Conservation (phyloP, 2,888 invertebrate species). For the Drosophila glabriapex region DNA sequence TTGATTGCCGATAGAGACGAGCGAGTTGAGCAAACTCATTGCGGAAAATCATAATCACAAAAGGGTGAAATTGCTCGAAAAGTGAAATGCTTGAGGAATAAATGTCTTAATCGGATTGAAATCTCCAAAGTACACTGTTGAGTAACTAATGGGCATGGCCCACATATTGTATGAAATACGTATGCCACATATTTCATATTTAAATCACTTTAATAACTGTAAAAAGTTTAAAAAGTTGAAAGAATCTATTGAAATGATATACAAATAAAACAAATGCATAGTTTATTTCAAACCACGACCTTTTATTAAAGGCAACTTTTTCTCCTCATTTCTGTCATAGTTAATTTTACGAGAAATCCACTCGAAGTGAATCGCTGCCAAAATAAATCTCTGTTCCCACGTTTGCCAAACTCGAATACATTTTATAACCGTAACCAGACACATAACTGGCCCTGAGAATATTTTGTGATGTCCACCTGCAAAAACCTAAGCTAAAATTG, state of each 20-base stretch:
- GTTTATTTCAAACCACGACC: background rate
- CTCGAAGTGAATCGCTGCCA: constrained; percentile 40
- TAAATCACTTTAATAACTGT: background rate
- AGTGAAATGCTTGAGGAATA: constrained; percentile 33
- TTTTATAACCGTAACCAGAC: constrained; percentile 70
- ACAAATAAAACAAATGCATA: background rate
- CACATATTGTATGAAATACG: background rate
- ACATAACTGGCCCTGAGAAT: constrained; percentile 68
- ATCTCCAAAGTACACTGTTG: background rate
- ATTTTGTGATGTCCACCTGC: constrained; percentile 73
- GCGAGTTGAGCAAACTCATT: constrained; percentile 45
- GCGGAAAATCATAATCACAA: constrained; percentile 32
- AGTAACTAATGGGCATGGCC: background rate
- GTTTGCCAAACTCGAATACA: constrained; percentile 55
- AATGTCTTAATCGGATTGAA: constrained; percentile 11
- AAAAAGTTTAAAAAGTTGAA: background rate
- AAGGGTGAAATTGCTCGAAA: constrained; percentile 24
- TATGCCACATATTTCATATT: background rate
- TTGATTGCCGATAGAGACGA: constrained; percentile 62
- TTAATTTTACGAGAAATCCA: constrained; percentile 31
- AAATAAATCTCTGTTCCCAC: constrained; percentile 65
- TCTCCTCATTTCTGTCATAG: constrained; percentile 3
- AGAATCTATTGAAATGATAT: background rate
- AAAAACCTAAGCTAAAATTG: constrained; percentile 53
- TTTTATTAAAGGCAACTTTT: background rate